These are phyloP conservation scores for Artibeus lituratus DNA, from an alignment of 2,797 vertebrate species.

Conservation along the genomic window DNA sequence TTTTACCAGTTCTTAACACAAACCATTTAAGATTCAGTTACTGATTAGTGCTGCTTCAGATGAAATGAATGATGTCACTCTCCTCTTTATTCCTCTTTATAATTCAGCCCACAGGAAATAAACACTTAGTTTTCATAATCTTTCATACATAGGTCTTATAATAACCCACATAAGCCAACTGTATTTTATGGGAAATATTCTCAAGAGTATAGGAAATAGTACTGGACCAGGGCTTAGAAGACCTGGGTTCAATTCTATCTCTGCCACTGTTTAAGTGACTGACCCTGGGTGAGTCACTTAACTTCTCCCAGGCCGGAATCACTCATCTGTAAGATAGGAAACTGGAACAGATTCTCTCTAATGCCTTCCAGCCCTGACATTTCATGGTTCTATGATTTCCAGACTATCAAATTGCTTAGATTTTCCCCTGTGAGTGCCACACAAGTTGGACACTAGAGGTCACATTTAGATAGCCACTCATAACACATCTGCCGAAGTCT, in stretches of 20 bases:
- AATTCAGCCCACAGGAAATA: not conserved
- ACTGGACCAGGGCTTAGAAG: not conserved
- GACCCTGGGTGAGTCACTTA: not conserved
- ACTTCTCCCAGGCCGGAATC: not conserved
- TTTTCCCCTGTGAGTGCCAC: conserved; percentile 50
- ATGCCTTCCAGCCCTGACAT: not conserved
- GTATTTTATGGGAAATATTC: not conserved
- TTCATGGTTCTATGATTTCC: not conserved
- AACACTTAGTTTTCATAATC: not conserved
- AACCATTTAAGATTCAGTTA: conserved; percentile 17
- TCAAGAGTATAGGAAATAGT: not conserved
- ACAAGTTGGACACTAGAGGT: conserved; percentile 81
- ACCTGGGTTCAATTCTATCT: not conserved
- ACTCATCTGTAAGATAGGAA: not conserved
- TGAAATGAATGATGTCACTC: not conserved
- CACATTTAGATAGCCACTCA: conserved; percentile 79
- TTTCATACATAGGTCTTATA: not conserved
- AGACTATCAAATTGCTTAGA: not conserved
- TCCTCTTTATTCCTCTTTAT: not conserved
- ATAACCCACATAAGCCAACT: not conserved
- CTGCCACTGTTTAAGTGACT: not conserved
- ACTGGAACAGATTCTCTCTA: not conserved
- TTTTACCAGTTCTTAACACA: conserved; percentile 10
- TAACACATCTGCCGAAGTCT: not conserved
- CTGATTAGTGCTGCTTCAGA: conserved; percentile 2